phyloP scores from a whole-genome alignment of 2,888 invertebrate genomes.

The Thera britannica region DNA sequence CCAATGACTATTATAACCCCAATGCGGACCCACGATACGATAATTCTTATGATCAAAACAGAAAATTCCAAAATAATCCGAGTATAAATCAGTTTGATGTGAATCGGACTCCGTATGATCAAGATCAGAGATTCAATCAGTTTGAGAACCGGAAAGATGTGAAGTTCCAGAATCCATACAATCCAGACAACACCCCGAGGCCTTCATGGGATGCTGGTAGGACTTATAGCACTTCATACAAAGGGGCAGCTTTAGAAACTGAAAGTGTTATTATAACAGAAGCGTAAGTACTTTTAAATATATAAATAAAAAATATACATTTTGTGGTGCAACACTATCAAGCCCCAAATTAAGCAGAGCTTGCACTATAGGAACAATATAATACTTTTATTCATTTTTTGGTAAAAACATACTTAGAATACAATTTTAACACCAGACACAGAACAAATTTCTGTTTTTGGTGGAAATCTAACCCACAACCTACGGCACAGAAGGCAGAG shows the following conservation, averaged over 20 bases:
- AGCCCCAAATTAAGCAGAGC: too few species aligned
- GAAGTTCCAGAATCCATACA: conserved; percentile 47
- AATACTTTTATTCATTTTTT: background rate
- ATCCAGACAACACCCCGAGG: conserved; percentile 59
- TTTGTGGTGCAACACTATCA: too few species aligned
- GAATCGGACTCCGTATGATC: conserved; percentile 54
- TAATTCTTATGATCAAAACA: conserved; percentile 71
- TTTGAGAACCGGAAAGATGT: conserved; percentile 55
- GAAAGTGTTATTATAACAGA: conserved; percentile 83
- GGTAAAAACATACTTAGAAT: too few species aligned
- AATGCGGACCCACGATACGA: conserved; percentile 64
- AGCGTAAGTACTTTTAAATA: conserved; percentile 73
- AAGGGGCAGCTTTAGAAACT: conserved; percentile 66
- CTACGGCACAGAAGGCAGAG: too few species aligned
- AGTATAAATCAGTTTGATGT: conserved; percentile 54
- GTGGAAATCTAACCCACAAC: too few species aligned
- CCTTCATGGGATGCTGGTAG: conserved; percentile 67
- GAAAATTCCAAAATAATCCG: conserved; percentile 47
- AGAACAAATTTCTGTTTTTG: too few species aligned
- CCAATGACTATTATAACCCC: conserved; percentile 64
- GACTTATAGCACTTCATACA: conserved; percentile 59
- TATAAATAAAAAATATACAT: too few species aligned
- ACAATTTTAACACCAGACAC: too few species aligned
- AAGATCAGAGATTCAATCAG: conserved; percentile 55
- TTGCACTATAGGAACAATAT: too few species aligned